Evolutionary conservation across 2,888 invertebrate species (phyloP).

Genomic region (Sarcophaga caerulescens): DNA sequence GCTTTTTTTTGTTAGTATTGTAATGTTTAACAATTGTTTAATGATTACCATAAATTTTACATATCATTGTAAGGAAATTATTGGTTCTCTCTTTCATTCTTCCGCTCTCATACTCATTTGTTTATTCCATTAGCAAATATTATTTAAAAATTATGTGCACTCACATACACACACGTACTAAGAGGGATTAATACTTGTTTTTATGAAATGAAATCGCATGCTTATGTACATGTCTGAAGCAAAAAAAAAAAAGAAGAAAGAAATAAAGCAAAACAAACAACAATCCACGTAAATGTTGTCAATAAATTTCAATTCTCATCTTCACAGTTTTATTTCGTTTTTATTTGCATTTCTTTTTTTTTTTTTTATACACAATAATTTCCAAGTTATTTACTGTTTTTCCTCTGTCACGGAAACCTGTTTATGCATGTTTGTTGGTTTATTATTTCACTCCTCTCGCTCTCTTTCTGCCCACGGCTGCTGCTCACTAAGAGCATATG

Average conservation of each 20-base stretch:
- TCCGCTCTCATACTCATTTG: too few relatives aligned
- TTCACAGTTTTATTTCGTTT: conserved; percentile 16
- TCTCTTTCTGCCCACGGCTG: neutral
- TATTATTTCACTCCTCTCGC: neutral
- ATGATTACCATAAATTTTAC: conserved; percentile 49
- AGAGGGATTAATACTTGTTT: neutral
- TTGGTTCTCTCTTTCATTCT: too few relatives aligned
- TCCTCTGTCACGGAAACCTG: neutral
- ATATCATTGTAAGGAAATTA: neutral
- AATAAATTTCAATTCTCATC: conserved; percentile 35
- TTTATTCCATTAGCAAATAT: neutral
- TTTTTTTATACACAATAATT: conserved; percentile 6
- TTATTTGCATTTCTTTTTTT: neutral
- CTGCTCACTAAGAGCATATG: neutral
- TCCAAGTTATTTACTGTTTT: conserved; percentile 30
- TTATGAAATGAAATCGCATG: neutral
- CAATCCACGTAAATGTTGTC: neutral
- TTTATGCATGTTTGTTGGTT: conserved; percentile 12
- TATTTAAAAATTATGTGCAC: too few relatives aligned
- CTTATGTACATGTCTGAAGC: too few relatives aligned
- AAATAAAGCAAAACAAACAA: neutral
- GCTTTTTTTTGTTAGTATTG: neutral
- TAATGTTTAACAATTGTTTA: conserved; percentile 38
- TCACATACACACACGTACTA: neutral
- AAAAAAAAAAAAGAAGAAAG: too few relatives aligned